A percentile compares a stretch with the other conserved stretches of the same genome.
Evolutionary conservation across 2,888 invertebrate species (phyloP).

Genomic region (Brachylomia viminalis): DNA sequence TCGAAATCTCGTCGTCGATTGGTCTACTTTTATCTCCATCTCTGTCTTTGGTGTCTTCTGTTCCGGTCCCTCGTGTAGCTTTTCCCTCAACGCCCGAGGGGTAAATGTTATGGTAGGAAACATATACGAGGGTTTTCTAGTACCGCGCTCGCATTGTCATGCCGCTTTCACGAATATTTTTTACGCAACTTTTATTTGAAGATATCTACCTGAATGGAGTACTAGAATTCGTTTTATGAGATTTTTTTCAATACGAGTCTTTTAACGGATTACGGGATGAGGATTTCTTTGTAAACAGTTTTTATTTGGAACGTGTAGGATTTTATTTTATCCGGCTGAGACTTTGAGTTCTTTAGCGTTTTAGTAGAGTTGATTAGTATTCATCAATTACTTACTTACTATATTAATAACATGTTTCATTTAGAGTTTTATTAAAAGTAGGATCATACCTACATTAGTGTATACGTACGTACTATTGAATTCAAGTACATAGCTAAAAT

Average conservation of each 20-base stretch:
- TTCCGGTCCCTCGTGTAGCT: slow-evolving; percentile 83
- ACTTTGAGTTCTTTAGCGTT: slow-evolving; percentile 5
- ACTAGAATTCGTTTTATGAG: slow-evolving; percentile 89
- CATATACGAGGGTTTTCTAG: slow-evolving; percentile 90
- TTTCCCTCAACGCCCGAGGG: slow-evolving; percentile 89
- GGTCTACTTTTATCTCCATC: slow-evolving; percentile 75
- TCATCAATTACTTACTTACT: not conserved
- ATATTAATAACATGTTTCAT: not conserved
- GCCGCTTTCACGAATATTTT: slow-evolving; percentile 85
- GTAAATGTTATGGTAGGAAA: slow-evolving; percentile 91
- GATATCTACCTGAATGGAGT: slow-evolving; percentile 89
- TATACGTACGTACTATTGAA: no score
- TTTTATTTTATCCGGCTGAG: slow-evolving; percentile 49
- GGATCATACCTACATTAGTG: no score
- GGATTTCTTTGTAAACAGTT: slow-evolving; percentile 70
- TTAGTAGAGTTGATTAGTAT: not conserved
- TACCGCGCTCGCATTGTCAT: slow-evolving; percentile 85
- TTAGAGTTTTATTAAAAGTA: not conserved
- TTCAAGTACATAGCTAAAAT: no score
- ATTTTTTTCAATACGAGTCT: slow-evolving; percentile 81
- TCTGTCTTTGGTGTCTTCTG: slow-evolving; percentile 65
- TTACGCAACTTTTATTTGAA: slow-evolving; percentile 87
- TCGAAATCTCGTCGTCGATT: slow-evolving; percentile 74
- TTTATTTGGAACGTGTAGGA: slow-evolving; percentile 54
- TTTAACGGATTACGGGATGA: slow-evolving; percentile 84